phyloP scores from a whole-genome alignment of 1,140 invertebrate genomes.

The Brachionus angularis region DNA sequence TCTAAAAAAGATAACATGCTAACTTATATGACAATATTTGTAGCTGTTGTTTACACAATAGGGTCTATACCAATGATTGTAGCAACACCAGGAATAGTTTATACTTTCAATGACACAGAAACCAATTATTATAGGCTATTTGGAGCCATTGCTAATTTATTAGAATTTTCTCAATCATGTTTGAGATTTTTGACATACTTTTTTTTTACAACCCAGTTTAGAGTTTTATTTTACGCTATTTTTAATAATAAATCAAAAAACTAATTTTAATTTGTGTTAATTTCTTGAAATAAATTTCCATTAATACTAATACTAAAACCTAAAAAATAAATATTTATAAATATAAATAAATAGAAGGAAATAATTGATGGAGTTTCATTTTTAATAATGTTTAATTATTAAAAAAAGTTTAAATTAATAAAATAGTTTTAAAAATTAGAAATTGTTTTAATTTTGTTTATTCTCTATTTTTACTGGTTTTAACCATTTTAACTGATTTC shows the following conservation, averaged over 20 bases:
- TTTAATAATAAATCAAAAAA: too few relatives aligned
- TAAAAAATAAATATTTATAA: too few relatives aligned
- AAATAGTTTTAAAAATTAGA: too few relatives aligned
- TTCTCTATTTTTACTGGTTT: too few relatives aligned
- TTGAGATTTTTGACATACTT: not conserved
- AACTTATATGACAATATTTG: not conserved
- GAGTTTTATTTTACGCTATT: not conserved
- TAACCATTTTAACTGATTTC: constrained; percentile 13
- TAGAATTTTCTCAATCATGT: not conserved
- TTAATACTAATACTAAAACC: too few relatives aligned
- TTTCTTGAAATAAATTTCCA: too few relatives aligned
- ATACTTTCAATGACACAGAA: not conserved
- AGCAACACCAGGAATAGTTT: not conserved
- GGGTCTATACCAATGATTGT: not conserved
- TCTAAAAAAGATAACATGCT: not conserved
- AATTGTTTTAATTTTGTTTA: too few relatives aligned
- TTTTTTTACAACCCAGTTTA: not conserved
- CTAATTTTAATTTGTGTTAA: too few relatives aligned
- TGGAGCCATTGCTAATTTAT: not conserved
- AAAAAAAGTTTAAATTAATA: too few relatives aligned
- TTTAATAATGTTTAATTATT: too few relatives aligned
- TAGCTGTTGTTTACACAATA: not conserved
- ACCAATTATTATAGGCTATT: not conserved
- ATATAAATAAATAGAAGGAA: too few relatives aligned
- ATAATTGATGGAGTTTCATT: too few relatives aligned